Conservation (phyloP, 2,888 invertebrate species). For the Pterostichus niger region DNA sequence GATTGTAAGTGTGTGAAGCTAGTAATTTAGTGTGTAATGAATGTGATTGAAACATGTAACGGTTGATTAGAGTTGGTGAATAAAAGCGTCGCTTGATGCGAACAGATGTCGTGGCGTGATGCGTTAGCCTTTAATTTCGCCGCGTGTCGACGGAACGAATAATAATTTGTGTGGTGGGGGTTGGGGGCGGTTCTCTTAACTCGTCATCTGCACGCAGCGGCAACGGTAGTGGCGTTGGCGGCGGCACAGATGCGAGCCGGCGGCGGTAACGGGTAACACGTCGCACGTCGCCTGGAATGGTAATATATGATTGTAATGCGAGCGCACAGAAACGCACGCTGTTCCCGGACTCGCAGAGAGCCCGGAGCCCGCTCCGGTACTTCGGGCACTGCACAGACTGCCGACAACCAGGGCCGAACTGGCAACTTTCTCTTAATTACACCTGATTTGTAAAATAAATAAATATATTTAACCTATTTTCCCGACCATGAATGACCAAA, state of each 20-base stretch:
- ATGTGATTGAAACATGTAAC: too few species aligned
- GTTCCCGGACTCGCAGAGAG: neutral
- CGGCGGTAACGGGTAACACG: slow-evolving; percentile 3
- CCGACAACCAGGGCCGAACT: neutral
- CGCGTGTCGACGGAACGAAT: too few species aligned
- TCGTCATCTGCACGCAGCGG: slow-evolving; percentile 38
- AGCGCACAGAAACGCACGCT: slow-evolving; percentile 20
- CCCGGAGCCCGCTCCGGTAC: neutral
- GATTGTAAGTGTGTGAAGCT: too few species aligned
- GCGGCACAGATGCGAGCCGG: slow-evolving; percentile 14
- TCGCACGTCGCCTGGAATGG: slow-evolving; percentile 10
- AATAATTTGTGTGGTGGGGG: too few species aligned
- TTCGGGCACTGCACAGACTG: neutral
- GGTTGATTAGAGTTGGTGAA: too few species aligned
- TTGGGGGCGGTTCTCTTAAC: neutral
- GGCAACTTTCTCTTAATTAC: neutral
- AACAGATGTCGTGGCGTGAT: too few species aligned
- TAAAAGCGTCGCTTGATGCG: too few species aligned
- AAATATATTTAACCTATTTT: too few species aligned
- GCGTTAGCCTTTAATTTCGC: too few species aligned
- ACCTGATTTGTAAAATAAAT: too few species aligned
- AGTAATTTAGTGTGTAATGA: too few species aligned
- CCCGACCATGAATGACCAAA: too few species aligned
- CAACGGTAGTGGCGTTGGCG: slow-evolving; percentile 6
- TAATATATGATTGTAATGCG: slow-evolving; percentile 52